Base-by-base conservation (phyloP, 2,888 invertebrate genomes). In the Synanthedon formicaeformis region DNA sequence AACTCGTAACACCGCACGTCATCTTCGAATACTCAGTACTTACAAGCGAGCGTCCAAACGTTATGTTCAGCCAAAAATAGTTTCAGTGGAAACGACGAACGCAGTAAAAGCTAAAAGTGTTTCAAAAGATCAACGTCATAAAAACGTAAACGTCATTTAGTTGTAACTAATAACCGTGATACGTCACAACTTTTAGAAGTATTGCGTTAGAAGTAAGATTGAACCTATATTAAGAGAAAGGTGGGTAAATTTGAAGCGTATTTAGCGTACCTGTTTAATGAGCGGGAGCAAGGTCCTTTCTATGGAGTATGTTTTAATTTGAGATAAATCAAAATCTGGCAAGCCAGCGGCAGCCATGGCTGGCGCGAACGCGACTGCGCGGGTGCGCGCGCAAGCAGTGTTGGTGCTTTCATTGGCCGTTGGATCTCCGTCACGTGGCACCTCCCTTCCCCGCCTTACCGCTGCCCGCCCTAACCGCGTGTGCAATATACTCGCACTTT, bases 211-310 rank as follows among this genome's bases (percentile, higher is more conserved):
- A 16, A 52, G 23, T 23, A 23, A 23, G 50, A 13, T 34, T 34
- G 51, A 40, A 34, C 34, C 10, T 34, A 34, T 34, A 34, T 23
- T 23, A 23, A 2, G n/a, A 12, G 5, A 51, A 51, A 40, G 41
- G 2, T n/a, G 58, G 55, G 58, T 51, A 50, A 54, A 54, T 56
- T 56, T 63, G 67, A 69, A 69, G 69, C 65, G 67, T 65, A 59
- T 60, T 57, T 62, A 63, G 69, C 81, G 69, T 92, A 97, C 97
- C 95, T 97, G 96, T 86, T 95, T 96, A 75, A 97, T 94, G 82
- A 97, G 92, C 69, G 97, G 97, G 78, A 96, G 93, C 71, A 97
- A 91, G 67, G 96, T 96, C 89, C 94, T 94, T 89, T 97, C 97
- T 88, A 97, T 94, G 86, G 96, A 96, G 90, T 94, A 94, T 72